Conservation (phyloP, 2,888 invertebrate genomes). For the Pycnomerus fuliginosus region DNA sequence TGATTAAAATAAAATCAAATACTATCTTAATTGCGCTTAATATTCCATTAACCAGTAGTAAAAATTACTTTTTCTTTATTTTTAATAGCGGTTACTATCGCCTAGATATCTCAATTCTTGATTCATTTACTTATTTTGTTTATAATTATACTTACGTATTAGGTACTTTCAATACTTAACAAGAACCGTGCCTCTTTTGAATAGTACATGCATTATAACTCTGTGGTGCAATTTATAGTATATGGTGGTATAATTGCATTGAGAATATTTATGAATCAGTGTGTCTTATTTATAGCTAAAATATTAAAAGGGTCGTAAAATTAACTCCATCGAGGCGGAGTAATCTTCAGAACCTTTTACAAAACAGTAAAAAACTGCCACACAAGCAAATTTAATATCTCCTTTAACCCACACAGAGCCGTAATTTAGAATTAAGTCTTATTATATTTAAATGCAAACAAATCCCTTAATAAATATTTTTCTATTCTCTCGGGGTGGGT, state of each 20-base stretch:
- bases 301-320: constrained; percentile 22
- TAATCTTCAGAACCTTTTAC: constrained; percentile 18
- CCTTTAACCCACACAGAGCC: constrained; percentile 22
- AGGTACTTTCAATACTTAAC: too few relatives aligned
- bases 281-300: constrained; percentile 16
- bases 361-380: constrained; percentile 22
- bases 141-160: too few relatives aligned
- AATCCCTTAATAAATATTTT: constrained; percentile 24
- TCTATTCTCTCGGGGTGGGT: constrained; percentile 20
- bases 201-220: too few relatives aligned
- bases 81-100: too few relatives aligned
- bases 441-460: constrained; percentile 29
- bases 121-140: too few relatives aligned
- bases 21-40: too few relatives aligned
- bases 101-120: too few relatives aligned
- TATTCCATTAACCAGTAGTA: too few relatives aligned
- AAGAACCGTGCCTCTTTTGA: too few relatives aligned
- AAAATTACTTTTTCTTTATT: too few relatives aligned
- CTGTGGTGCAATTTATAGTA: too few relatives aligned
- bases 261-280: constrained; percentile 16
- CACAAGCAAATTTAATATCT: constrained; percentile 21
- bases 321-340: constrained; percentile 12
- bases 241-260: constrained; percentile 8
- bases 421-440: constrained; percentile 24
- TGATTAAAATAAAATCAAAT: too few relatives aligned